phyloP scores from a whole-genome alignment of 2,797 vertebrate species.

The Enteromius argenteus region DNA sequence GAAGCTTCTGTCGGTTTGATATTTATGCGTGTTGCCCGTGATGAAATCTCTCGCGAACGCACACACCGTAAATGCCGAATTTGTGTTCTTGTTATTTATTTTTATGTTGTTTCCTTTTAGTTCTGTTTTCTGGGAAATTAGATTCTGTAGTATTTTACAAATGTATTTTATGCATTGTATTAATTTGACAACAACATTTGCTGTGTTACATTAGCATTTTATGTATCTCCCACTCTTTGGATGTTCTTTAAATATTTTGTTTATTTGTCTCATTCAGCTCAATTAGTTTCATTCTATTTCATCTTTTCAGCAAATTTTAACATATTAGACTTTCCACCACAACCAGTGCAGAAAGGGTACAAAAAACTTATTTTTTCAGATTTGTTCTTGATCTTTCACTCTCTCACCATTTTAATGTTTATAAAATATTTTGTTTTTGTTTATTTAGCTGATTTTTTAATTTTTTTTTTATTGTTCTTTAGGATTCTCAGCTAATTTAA shows the following conservation, averaged over 20 bases:
- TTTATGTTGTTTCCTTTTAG: not conserved
- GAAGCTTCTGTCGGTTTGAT: constrained; percentile 17
- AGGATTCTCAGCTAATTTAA: no score
- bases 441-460: not conserved
- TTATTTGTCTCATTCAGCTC: not conserved
- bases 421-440: not conserved
- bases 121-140: not conserved
- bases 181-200: not conserved
- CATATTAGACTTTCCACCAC: not conserved
- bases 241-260: not conserved
- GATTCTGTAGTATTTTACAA: not conserved
- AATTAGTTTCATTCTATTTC: not conserved
- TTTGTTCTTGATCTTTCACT: no score
- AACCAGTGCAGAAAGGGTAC: not conserved
- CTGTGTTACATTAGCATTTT: not conserved
- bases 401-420: not conserved
- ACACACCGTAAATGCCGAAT: not conserved
- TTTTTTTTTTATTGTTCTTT: not conserved
- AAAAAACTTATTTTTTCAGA: not conserved
- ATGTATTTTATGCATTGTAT: not conserved
- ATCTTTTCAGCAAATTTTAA: not conserved
- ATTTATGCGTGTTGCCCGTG: not conserved
- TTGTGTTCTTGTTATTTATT: not conserved
- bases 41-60: not conserved
- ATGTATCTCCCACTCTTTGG: not conserved